Evolutionary conservation across 2,113 vertebrate species (phyloP).

Genomic region (Centrocercus urophasianus): DNA sequence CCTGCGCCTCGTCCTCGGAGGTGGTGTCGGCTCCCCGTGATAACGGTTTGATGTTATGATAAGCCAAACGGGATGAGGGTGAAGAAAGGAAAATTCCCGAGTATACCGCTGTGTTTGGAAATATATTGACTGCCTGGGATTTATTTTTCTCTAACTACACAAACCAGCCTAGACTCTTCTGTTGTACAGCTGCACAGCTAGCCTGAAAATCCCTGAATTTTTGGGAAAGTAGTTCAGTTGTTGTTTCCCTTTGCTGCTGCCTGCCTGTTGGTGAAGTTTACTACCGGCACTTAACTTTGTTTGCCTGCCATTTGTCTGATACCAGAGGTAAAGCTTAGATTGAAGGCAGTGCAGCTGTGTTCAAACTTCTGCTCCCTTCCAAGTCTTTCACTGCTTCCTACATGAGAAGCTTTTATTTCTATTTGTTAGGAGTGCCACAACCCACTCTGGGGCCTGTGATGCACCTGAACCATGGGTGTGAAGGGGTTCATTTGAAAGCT

Average conservation of each 20-base stretch:
- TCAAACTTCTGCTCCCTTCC: neutral
- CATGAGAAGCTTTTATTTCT: neutral
- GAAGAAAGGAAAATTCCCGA: neutral
- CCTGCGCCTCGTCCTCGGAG: neutral
- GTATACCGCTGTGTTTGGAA: neutral
- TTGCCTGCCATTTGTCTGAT: constrained; percentile 26
- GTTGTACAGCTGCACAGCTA: neutral
- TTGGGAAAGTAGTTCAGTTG: constrained; percentile 5
- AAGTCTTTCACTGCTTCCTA: neutral
- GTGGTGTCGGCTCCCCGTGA: accelerated
- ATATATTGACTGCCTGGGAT: neutral
- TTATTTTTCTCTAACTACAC: neutral
- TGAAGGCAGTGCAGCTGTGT: neutral
- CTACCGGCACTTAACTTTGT: neutral
- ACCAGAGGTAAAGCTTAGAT: neutral
- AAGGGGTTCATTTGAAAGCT: neutral
- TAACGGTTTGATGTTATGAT: neutral
- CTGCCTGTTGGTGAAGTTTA: neutral
- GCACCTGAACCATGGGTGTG: neutral
- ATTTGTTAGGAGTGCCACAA: neutral
- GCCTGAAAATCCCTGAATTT: constrained; percentile 34
- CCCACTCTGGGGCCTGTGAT: neutral
- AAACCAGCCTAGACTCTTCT: neutral
- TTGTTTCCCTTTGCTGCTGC: neutral
- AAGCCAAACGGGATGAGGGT: neutral